These are phyloP conservation scores for Pristionchus arcanus DNA, from an alignment of 2,888 invertebrate genomes.

Conservation along the genomic window DNA sequence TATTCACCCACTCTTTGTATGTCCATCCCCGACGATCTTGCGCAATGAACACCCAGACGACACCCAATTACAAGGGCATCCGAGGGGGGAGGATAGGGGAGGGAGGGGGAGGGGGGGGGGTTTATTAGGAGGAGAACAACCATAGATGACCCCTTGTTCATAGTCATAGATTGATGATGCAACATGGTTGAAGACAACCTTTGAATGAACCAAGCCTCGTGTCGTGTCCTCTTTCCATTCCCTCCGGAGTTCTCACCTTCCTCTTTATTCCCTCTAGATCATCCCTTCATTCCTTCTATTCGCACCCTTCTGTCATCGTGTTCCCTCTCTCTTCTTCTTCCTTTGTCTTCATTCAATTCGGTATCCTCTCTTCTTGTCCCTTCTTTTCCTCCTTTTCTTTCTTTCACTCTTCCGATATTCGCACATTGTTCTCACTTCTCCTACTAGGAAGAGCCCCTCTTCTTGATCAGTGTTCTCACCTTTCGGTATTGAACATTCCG, in stretches of 20 bases:
- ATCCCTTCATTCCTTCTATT: not conserved
- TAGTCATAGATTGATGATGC: not conserved
- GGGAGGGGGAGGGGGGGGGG: not conserved
- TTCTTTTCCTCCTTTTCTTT: not conserved
- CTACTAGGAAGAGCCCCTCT: not conserved
- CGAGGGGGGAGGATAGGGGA: not conserved
- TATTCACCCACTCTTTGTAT: slow-evolving; percentile 1
- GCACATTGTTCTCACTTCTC: not conserved
- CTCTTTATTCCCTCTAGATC: not conserved
- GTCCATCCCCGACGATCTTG: not conserved
- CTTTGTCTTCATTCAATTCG: slow-evolving; percentile 41
- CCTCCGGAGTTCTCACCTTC: not conserved
- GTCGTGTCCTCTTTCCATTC: not conserved
- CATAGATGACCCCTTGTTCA: not conserved
- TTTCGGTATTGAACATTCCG: too few species aligned
- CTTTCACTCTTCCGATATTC: slow-evolving; percentile 6
- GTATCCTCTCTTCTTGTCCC: not conserved
- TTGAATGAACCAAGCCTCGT: not conserved
- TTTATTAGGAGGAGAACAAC: not conserved
- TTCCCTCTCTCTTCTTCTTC: not conserved
- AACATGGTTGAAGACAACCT: not conserved
- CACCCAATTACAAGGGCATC: slow-evolving; percentile 38
- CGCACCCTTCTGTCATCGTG: slow-evolving; percentile 23
- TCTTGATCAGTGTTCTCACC: not conserved
- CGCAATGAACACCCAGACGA: slow-evolving; percentile 30